Percentiles rank a stretch among this genome's conserved stretches.
phyloP scores from a whole-genome alignment of 2,888 invertebrate genomes.

The Epinotia nisella region DNA sequence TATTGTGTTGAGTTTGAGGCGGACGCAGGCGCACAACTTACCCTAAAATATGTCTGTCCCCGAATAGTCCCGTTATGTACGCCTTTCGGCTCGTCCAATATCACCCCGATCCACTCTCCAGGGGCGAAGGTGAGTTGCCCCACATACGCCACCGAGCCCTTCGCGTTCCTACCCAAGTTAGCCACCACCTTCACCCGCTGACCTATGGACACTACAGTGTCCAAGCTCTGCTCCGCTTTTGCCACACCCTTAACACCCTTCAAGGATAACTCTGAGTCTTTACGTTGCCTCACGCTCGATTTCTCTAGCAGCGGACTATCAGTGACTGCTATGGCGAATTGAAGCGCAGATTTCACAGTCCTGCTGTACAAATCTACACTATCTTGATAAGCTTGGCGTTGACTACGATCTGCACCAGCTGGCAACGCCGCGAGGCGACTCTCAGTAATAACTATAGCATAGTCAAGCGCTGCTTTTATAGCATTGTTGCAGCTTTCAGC shows the following conservation, averaged over 20 bases:
- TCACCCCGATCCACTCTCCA: conserved; percentile 98
- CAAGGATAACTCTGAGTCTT: not conserved
- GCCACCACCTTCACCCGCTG: conserved; percentile 92
- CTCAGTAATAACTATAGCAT: conserved; percentile 4
- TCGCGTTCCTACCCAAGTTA: conserved; percentile 95
- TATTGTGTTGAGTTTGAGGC: too few relatives aligned
- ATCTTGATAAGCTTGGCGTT: not conserved
- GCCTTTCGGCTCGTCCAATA: conserved; percentile 97
- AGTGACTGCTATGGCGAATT: conserved; percentile 21
- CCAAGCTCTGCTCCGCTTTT: not conserved
- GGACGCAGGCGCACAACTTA: too few relatives aligned
- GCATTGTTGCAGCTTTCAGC: conserved; percentile 5
- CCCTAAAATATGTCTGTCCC: conserved; percentile 96
- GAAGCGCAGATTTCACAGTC: conserved; percentile 11
- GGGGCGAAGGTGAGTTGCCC: conserved; percentile 96
- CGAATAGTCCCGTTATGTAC: conserved; percentile 99
- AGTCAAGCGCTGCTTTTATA: conserved; percentile 14
- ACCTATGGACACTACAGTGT: conserved; percentile 86
- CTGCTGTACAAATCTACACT: conserved; percentile 11
- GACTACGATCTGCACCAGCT: not conserved
- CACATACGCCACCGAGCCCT: conserved; percentile 95
- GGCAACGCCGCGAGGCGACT: conserved; percentile 11
- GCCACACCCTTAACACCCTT: not conserved
- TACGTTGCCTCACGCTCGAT: not conserved
- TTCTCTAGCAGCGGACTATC: conserved; percentile 48